Percentiles rank a stretch among this genome's conserved stretches.
phyloP scores from a whole-genome alignment of 2,888 invertebrate species.

The Pelosia muscerda region DNA sequence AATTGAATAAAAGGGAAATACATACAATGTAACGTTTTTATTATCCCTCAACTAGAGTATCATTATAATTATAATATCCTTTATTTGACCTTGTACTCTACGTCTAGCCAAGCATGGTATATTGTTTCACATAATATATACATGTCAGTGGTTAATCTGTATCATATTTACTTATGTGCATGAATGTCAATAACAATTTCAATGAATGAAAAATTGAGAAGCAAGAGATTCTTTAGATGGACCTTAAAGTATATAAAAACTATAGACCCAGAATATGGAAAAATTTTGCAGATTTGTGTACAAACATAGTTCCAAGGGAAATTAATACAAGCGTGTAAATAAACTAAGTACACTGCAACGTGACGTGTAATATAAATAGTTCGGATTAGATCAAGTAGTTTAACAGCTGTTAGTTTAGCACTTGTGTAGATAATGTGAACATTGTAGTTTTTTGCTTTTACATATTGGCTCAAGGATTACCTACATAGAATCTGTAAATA shows the following conservation, averaged over 20 bases:
- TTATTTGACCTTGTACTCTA: slow-evolving; percentile 5
- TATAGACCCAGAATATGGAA: too few species aligned
- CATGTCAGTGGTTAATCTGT: background rate
- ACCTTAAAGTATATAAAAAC: too few species aligned
- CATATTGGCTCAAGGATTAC: background rate
- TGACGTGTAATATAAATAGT: background rate
- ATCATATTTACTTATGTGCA: background rate
- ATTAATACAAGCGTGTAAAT: background rate
- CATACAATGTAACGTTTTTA: background rate
- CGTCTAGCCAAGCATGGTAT: background rate
- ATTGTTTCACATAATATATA: slow-evolving; percentile 7
- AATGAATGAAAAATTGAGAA: too few species aligned
- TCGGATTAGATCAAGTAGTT: background rate
- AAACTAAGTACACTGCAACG: background rate
- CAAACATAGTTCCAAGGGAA: background rate
- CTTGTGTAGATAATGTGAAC: background rate
- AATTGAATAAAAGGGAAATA: background rate
- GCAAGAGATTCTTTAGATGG: too few species aligned
- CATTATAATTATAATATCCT: background rate
- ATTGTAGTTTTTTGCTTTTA: background rate
- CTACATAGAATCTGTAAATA: background rate
- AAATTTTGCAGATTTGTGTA: too few species aligned
- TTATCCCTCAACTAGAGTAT: background rate
- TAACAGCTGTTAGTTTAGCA: background rate
- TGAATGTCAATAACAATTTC: background rate